phyloP scores from a whole-genome alignment of 1,140 invertebrate species.

The Colletes latitarsis region DNA sequence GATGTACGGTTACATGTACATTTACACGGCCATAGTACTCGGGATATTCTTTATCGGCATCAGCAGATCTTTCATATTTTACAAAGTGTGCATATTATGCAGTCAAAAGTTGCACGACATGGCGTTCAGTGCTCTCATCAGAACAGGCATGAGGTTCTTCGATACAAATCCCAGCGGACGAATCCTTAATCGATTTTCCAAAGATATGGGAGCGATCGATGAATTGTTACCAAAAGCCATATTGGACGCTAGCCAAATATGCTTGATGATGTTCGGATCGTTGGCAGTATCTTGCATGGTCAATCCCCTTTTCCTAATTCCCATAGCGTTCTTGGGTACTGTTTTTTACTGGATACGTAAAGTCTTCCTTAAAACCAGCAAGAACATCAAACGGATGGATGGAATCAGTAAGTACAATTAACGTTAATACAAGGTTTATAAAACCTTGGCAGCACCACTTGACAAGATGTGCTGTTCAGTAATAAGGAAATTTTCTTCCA shows the following conservation, averaged over 20 bases:
- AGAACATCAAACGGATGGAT: constrained; percentile 93
- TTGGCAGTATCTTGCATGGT: constrained; percentile 87
- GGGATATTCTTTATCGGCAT: constrained; percentile 80
- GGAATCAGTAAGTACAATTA: constrained; percentile 87
- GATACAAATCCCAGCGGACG: constrained; percentile 88
- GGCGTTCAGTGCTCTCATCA: constrained; percentile 85
- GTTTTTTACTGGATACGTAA: constrained; percentile 88
- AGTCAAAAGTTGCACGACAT: constrained; percentile 86
- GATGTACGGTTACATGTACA: constrained; percentile 77
- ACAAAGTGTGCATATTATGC: constrained; percentile 84
- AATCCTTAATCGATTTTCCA: constrained; percentile 89
- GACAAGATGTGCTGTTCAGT: neutral
- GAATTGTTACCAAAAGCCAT: constrained; percentile 91
- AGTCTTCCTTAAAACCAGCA: constrained; percentile 91
- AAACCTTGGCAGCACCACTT: neutral
- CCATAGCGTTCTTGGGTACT: constrained; percentile 85
- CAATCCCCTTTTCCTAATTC: constrained; percentile 87
- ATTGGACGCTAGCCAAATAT: constrained; percentile 89
- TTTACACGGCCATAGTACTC: constrained; percentile 81
- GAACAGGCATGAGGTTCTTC: constrained; percentile 88
- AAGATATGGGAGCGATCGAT: constrained; percentile 91
- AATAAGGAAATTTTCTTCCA: constrained; percentile 74
- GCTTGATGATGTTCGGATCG: constrained; percentile 84
- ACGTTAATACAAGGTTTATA: neutral
- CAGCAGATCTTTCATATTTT: constrained; percentile 83